A percentile compares a stretch with the other conserved stretches of the same genome.
Evolutionary conservation across 2,797 vertebrate genomes (phyloP).

Genomic region (Bucorvus abyssinicus): DNA sequence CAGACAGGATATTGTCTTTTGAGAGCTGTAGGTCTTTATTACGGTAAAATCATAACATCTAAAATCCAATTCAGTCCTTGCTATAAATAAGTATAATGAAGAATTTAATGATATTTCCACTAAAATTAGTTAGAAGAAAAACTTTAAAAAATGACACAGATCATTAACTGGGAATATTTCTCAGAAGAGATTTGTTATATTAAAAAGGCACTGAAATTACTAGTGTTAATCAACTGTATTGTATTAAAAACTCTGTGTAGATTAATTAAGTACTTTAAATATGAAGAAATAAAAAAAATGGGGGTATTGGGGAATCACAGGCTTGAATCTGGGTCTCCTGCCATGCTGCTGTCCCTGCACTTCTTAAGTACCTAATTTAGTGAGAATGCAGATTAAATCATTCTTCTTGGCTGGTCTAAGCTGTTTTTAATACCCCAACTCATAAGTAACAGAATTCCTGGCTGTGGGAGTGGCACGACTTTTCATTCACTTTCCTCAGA

Average conservation of each 20-base stretch:
- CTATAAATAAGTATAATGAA: constrained; percentile 54
- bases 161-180: constrained; percentile 73
- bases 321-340: not conserved
- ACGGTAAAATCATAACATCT: constrained; percentile 11
- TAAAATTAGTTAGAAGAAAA: constrained; percentile 67
- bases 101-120: constrained; percentile 56
- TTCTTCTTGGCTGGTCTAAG: not conserved
- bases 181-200: constrained; percentile 72
- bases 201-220: constrained; percentile 72
- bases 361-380: constrained; percentile 37
- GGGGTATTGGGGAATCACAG: not conserved
- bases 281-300: constrained; percentile 40
- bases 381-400: constrained; percentile 22
- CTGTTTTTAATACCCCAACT: not conserved
- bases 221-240: constrained; percentile 70
- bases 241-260: constrained; percentile 63
- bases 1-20: not conserved
- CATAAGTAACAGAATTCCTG: not conserved
- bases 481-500: not conserved
- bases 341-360: not conserved
- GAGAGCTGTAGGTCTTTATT: constrained; percentile 28
- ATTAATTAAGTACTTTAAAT: constrained; percentile 72
- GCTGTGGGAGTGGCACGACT: not conserved
- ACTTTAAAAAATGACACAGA: constrained; percentile 70
- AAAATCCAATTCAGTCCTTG: constrained; percentile 36